Conservation (phyloP, 2,888 invertebrate genomes). For the Pyrocoelia pectoralis region DNA sequence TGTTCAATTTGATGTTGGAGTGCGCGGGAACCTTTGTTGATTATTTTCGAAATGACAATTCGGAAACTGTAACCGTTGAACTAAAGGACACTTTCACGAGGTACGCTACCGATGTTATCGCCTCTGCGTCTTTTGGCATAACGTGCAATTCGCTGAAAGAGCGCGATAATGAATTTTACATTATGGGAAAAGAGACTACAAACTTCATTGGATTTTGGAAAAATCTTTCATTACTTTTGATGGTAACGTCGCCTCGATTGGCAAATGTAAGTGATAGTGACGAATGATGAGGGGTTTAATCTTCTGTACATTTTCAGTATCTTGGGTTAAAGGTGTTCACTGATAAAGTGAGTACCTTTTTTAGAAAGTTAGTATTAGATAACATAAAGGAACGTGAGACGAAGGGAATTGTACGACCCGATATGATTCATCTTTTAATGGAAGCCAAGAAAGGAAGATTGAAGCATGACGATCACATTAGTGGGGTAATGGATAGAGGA, state of each 20-base stretch:
- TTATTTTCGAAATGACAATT: conserved; percentile 14
- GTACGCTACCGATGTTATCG: conserved; percentile 60
- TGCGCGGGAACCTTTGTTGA: conserved; percentile 47
- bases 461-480: conserved; percentile 16
- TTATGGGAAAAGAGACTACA: conserved; percentile 47
- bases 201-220: not conserved
- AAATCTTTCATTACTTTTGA: not conserved
- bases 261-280: conserved; percentile 1
- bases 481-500: too few relatives aligned
- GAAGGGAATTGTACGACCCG: conserved; percentile 46
- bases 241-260: not conserved
- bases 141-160: conserved; percentile 45
- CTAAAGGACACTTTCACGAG: conserved; percentile 36
- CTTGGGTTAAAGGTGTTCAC: not conserved
- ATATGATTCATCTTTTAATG: conserved; percentile 56
- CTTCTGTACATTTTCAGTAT: not conserved
- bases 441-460: conserved; percentile 46
- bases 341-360: not conserved
- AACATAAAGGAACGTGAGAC: not conserved
- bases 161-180: conserved; percentile 64
- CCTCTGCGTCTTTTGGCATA: conserved; percentile 46
- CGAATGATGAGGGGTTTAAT: too few relatives aligned
- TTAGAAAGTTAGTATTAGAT: not conserved
- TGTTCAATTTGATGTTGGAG: conserved; percentile 60
- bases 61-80: not conserved